Conservation (phyloP, 2,888 invertebrate species). For the Alitta virens region DNA sequence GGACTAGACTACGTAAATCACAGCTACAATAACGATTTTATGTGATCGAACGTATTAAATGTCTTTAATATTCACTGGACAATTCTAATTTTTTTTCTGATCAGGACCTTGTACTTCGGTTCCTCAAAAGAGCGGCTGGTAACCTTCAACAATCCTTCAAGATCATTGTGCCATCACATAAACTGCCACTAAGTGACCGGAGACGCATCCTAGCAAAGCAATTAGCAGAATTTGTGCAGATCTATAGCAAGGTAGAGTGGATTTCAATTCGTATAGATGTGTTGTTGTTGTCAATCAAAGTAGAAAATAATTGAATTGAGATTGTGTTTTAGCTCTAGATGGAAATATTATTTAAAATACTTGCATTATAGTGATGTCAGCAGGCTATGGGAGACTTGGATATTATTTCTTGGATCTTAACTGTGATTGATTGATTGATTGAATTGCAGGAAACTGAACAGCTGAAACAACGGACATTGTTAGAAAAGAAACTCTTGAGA, state of each 20-base stretch:
- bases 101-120: conserved; percentile 55
- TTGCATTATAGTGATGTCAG: too few relatives aligned
- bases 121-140: conserved; percentile 55
- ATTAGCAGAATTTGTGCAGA: conserved; percentile 55
- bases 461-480: conserved; percentile 34
- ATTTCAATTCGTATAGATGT: too few relatives aligned
- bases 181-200: conserved; percentile 49
- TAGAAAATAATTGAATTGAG: too few relatives aligned
- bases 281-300: too few relatives aligned
- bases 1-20: too few relatives aligned
- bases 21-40: too few relatives aligned
- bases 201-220: conserved; percentile 55
- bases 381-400: too few relatives aligned
- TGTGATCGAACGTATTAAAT: too few relatives aligned
- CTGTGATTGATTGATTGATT: not conserved
- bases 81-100: not conserved
- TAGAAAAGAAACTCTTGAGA: conserved; percentile 31
- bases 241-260: conserved; percentile 51
- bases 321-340: too few relatives aligned
- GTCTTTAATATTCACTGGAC: not conserved
- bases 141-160: conserved; percentile 55
- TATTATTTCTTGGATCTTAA: not conserved
- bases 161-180: conserved; percentile 53
- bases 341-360: too few relatives aligned
- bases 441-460: conserved; percentile 49